Base-by-base conservation (phyloP, 1,140 invertebrate genomes). In the Helicoverpa armigera region DNA sequence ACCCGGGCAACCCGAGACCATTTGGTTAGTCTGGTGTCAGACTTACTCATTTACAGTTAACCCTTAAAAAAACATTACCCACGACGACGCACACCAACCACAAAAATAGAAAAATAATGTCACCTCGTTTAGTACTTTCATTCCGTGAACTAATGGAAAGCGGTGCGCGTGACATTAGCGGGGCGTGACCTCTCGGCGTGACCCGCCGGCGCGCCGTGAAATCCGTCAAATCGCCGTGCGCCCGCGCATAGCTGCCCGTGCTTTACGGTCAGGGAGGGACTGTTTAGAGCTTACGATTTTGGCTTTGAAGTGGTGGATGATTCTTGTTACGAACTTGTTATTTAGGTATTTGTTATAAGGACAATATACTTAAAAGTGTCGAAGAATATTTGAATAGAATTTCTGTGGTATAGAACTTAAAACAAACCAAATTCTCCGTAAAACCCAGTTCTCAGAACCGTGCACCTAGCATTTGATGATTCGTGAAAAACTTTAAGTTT, bases 141-240 rank as follows among this genome's bases (percentile, higher is more conserved):
- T 85, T 83, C 85, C 87, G 87, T 88, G 87, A 85, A 86, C 58
- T 82, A 81, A 90, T 89, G 89, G 90, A 91, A 90, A 92, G 89
- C 82, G 75, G 54, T 56, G 82, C 75, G 84, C 92, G 92, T 92
- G 93, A 92, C 90, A 90, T 88, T 89, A 90, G 78, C 85, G 82
- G 86, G 86, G 89, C 92, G 91, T 94, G 92, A 94, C 91, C 91
- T 83, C 84, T 72, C 85, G 82, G 83, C 91, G 91, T 92, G 93
- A 93, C 93, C 91, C 87, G 89, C 79, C 80, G 85, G 75, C 74
- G 83, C 83, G 87, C 87, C 91, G 91, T 93, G 93, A 90, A 93
- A 94, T 91, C 88, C 91, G 91, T 91, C 89, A 94, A 94, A 94
- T 94, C 91, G 93, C 91, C 93, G 93, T 94, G 93, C 89, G 90